Conservation (phyloP, 64 coral and sea anemone genomes). For the Montipora sp. region DNA sequence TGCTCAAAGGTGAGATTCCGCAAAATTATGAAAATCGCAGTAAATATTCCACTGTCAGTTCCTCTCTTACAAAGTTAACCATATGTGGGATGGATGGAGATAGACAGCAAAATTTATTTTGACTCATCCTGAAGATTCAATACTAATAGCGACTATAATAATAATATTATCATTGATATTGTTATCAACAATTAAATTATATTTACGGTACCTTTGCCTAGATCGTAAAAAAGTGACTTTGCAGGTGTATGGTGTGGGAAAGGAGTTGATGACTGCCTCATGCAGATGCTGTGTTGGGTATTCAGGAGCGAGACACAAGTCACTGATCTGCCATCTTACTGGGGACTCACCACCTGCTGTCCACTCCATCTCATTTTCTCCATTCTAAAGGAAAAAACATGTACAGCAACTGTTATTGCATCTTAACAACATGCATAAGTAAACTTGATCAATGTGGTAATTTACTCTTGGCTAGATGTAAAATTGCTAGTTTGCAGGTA, state of each 20-base stretch:
- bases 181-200: too few relatives aligned
- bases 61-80: too few relatives aligned
- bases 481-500: too few relatives aligned
- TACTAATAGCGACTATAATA: too few relatives aligned
- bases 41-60: too few relatives aligned
- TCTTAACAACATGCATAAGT: too few relatives aligned
- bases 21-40: too few relatives aligned
- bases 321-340: constrained; percentile 71
- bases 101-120: not conserved
- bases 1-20: too few relatives aligned
- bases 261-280: constrained; percentile 91
- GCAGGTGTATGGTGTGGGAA: constrained; percentile 79
- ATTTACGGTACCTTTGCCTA: constrained; percentile 60
- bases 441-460: too few relatives aligned
- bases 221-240: constrained; percentile 86
- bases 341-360: constrained; percentile 29
- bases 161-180: too few relatives aligned
- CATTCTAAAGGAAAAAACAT: constrained; percentile 30
- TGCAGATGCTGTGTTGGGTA: constrained; percentile 77
- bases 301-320: constrained; percentile 84
- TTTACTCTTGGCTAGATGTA: too few relatives aligned
- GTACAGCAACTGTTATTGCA: not conserved
- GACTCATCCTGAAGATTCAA: too few relatives aligned
- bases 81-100: not conserved
- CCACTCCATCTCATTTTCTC: constrained; percentile 61